These are phyloP conservation scores for Schrankia costaestrigalis DNA, from an alignment of 2,888 invertebrate genomes.

Conservation along the genomic window DNA sequence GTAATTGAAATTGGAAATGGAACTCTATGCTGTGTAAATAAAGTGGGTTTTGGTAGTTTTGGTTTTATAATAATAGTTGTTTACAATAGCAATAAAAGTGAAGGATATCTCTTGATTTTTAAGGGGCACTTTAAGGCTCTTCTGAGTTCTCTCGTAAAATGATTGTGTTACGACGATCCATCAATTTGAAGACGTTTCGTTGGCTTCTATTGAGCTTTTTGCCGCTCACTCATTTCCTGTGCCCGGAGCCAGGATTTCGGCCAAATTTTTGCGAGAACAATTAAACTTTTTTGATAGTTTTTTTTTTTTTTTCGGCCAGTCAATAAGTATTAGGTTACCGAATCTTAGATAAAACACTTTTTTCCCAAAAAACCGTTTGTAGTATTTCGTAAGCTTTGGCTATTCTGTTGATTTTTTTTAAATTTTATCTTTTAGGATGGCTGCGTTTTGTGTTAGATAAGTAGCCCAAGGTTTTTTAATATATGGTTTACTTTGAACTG, in stretches of 20 bases:
- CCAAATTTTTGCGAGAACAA: constrained; percentile 70
- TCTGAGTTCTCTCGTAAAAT: constrained; percentile 60
- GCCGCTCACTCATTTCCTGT: constrained; percentile 74
- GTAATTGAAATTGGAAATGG: not conserved
- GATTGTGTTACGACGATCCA: constrained; percentile 77
- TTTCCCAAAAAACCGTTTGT: constrained; percentile 53
- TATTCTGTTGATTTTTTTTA: constrained; percentile 44
- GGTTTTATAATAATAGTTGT: constrained; percentile 16
- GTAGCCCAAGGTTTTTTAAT: constrained; percentile 43
- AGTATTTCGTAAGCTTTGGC: constrained; percentile 42
- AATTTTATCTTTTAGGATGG: constrained; percentile 32
- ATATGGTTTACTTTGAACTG: constrained; percentile 16
- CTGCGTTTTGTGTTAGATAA: constrained; percentile 44
- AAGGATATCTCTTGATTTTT: constrained; percentile 76
- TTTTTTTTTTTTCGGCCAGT: constrained; percentile 65
- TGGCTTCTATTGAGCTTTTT: constrained; percentile 59
- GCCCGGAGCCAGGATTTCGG: constrained; percentile 56
- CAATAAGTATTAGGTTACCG: constrained; percentile 65
- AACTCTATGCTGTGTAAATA: accelerated
- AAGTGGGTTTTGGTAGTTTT: constrained; percentile 9
- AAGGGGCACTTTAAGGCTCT: constrained; percentile 74
- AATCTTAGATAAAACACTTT: constrained; percentile 49
- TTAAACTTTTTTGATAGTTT: constrained; percentile 59
- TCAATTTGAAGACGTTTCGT: constrained; percentile 69
- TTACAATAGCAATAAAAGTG: constrained; percentile 53